Conservation (phyloP, 2,888 invertebrate genomes). For the Macaria liturata region DNA sequence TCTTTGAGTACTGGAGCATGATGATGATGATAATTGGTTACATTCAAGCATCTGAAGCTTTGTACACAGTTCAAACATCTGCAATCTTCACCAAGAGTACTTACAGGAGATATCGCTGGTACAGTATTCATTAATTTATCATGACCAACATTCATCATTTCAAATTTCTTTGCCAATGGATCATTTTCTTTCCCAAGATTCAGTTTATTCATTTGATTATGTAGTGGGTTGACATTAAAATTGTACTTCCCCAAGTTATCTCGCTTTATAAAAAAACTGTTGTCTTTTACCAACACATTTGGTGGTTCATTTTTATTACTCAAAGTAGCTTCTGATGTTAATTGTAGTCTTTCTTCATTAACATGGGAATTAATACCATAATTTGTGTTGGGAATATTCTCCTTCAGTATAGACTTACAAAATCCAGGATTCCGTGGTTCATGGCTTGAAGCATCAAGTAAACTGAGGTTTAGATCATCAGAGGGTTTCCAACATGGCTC, state of each 20-base stretch:
- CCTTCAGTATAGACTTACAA: conserved; percentile 37
- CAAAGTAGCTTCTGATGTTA: not conserved
- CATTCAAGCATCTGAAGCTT: conserved; percentile 27
- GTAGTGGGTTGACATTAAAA: conserved; percentile 41
- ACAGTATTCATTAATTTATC: not conserved
- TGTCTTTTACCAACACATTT: conserved; percentile 51
- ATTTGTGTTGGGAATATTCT: conserved; percentile 23
- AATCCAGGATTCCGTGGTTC: conserved; percentile 42
- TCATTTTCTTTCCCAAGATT: conserved; percentile 63
- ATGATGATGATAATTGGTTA: conserved; percentile 18
- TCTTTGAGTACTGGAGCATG: conserved; percentile 6
- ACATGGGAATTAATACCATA: not conserved
- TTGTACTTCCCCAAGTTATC: conserved; percentile 52
- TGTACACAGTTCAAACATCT: conserved; percentile 59
- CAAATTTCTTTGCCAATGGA: conserved; percentile 49
- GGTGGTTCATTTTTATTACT: conserved; percentile 34
- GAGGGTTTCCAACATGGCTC: conserved; percentile 54
- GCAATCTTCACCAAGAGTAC: conserved; percentile 41
- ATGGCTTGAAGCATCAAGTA: conserved; percentile 58
- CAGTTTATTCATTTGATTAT: conserved; percentile 48
- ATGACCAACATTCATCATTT: conserved; percentile 40
- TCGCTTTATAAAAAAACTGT: conserved; percentile 66
- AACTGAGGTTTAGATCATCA: conserved; percentile 68
- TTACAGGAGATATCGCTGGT: not conserved
- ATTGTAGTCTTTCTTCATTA: conserved; percentile 9